These are phyloP conservation scores for Penaeus chinensis DNA, from an alignment of 1,140 invertebrate genomes.

Conservation along the genomic window DNA sequence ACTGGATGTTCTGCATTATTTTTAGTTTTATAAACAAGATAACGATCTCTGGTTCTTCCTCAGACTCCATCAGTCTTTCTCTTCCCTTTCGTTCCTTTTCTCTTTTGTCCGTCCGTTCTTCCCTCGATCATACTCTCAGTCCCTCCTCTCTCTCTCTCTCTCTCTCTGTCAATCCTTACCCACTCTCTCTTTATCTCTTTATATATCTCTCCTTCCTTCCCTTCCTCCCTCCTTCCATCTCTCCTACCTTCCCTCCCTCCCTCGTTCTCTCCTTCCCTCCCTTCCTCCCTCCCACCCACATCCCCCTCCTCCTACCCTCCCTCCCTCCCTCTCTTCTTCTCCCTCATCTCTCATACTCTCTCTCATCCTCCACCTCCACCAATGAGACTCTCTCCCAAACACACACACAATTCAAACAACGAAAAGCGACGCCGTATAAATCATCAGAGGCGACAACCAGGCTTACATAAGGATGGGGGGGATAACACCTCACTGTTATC, in stretches of 20 bases:
- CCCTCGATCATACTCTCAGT: neutral
- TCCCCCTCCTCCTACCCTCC: neutral
- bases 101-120: neutral
- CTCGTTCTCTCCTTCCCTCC: neutral
- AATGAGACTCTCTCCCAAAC: neutral
- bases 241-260: neutral
- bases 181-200: neutral
- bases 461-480: too few relatives aligned
- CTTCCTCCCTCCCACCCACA: too few relatives aligned
- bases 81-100: neutral
- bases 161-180: neutral
- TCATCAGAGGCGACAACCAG: too few relatives aligned
- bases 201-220: too few relatives aligned
- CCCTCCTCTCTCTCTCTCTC: conserved; percentile 23
- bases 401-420: neutral
- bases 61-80: too few relatives aligned
- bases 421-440: neutral
- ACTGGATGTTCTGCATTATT: too few relatives aligned
- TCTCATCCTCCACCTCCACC: neutral
- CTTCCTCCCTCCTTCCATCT: neutral
- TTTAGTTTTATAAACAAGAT: too few relatives aligned
- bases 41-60: too few relatives aligned
- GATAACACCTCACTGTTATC: too few relatives aligned
- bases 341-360: neutral
- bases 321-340: neutral